phyloP scores from a whole-genome alignment of 2,888 invertebrate genomes.

The Steinernema scapterisci region DNA sequence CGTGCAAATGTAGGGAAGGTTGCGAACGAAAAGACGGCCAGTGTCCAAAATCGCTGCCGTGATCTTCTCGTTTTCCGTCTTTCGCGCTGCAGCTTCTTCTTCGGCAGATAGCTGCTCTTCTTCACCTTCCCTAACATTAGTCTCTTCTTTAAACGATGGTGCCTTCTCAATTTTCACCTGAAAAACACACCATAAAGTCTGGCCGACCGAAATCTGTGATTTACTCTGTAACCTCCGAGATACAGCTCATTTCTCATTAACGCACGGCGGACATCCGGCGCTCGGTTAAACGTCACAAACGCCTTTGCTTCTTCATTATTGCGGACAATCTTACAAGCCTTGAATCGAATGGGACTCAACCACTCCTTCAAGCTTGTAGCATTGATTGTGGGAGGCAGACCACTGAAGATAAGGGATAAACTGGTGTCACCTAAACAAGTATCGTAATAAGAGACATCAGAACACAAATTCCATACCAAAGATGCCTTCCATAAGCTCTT shows the following conservation, averaged over 20 bases:
- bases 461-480: conserved; percentile 39
- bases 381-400: conserved; percentile 57
- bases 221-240: conserved; percentile 61
- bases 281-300: conserved; percentile 57
- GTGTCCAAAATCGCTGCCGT: conserved; percentile 71
- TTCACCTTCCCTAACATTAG: background rate
- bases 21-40: conserved; percentile 88
- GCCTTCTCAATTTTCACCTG: conserved; percentile 39
- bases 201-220: background rate
- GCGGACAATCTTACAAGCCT: conserved; percentile 46
- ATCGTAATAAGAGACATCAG: background rate
- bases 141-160: conserved; percentile 7
- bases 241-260: conserved; percentile 54
- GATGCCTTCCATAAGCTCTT: conserved; percentile 51
- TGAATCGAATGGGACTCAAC: conserved; percentile 63
- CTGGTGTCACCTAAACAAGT: conserved; percentile 52
- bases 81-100: conserved; percentile 32
- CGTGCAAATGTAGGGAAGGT: conserved; percentile 83
- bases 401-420: conserved; percentile 56
- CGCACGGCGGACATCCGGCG: conserved; percentile 56
- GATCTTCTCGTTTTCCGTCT: conserved; percentile 38
- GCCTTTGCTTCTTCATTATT: conserved; percentile 47
- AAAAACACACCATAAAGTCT: conserved; percentile 21
- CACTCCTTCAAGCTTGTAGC: conserved; percentile 62
- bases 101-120: conserved; percentile 33